Base-by-base conservation (phyloP, 2,888 invertebrate genomes). In the Entomobrya multifasciata region DNA sequence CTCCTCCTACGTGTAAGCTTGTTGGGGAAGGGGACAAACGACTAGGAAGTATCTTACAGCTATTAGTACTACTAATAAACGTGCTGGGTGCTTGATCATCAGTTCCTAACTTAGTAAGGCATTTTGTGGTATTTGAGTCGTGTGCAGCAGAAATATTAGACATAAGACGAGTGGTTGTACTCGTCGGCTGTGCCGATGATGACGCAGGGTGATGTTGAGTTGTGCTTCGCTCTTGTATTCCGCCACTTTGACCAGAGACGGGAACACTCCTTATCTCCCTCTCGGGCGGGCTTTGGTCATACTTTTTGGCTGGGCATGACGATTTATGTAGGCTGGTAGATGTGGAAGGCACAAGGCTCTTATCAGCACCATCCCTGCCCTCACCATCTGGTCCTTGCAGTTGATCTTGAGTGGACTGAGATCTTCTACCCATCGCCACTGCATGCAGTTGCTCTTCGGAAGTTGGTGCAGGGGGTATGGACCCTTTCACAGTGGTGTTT, bases 341-440 rank as follows among this genome's bases (percentile, higher is more conserved):
- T 77, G 77, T 10, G 25, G 62, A 36, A 27, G 70, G 41, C 6
- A 67, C 57, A 11, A 10, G 25, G 13, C 25, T 47, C 10, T 22
- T 27, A 5, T 22, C 55, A 20, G 76, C 13, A 1, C 47, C 27
- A 30, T 13, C 27, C n/a, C 70, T 67, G n/a, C 52, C 86, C n/a
- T 79, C 77, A 20, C 52, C 86, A n/a, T n/a, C n/a, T 52, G 76
- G 72, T 13, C 84, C 87, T 22, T 87, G 77, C n/a, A 87, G 44
- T 52, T 85, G 87, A 47, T 90, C 91, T 13, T 88, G 85, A 72
- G 89, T 89, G 2, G 90, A 90, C 77, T 90, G 91, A 8, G 90
- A 90, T 41, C 91, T 67, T 20, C 91, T 77, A 20, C 91, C 91
- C 81, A 88, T 30, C 0, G 88, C 87, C 10, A 90, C 65, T 0